Base-by-base conservation (phyloP, 2,797 vertebrate genomes). In the Enteromius argenteus region DNA sequence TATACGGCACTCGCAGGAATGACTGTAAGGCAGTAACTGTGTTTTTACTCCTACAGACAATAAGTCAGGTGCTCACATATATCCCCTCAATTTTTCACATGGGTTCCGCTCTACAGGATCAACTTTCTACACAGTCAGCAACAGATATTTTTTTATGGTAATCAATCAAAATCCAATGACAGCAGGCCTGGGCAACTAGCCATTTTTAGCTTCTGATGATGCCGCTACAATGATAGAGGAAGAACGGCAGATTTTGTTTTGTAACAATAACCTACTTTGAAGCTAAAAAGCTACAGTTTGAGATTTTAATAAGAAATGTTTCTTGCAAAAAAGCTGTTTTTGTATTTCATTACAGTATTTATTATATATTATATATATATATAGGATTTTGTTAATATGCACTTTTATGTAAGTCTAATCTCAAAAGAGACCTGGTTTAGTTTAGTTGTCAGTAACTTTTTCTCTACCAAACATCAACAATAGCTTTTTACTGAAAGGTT, bases 71-170 rank as follows among this genome's bases (percentile, higher is more conserved):
- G 60, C 81, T 71, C 71, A 72, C 62, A 58, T 64, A 80, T 30
- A 67, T 72, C 72, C 60, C 89, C 82, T 66, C 87, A 85, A 89
- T 92, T 90, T 91, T 93, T 94, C 93, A 93, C 89, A 91, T 93
- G 89, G 85, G 91, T 92, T 92, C 91, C 91, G 93, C 91, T 93
- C 91, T 90, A 90, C 87, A 91, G 92, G 91, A 93, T 93, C 92
- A 90, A 93, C 66, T 94, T 94, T 93, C 91, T 93, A 91, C 91
- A 89, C 89, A 92, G 93, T 94, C 94, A 92, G 92, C 89, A 94
- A 93, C 88, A 93, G 91, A 93, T 94, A 92, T 21, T 95, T 93
- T 94, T 93, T 92, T 87, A 88, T 85, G 87, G 92, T 93, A 91
- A 94, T 95, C 93, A 94, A 94, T 95, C 94, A 94, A 91, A 86